Base-by-base conservation (phyloP, 2,888 invertebrate genomes). In the Leptinotarsa peninsularis region DNA sequence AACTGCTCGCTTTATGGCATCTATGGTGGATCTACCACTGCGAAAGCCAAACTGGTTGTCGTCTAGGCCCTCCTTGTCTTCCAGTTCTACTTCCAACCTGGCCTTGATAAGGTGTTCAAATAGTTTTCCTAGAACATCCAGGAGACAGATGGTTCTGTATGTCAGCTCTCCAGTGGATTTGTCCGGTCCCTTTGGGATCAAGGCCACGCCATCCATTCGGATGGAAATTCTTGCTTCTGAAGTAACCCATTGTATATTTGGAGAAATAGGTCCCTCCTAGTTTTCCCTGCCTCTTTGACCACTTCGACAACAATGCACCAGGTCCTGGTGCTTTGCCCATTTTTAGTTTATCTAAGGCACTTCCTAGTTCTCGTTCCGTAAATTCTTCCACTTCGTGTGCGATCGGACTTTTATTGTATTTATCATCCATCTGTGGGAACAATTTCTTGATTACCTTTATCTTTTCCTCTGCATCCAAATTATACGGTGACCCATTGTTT, bases 41-140 rank as follows among this genome's bases (percentile, higher is more conserved):
- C 71, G 33, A 43, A 71, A 71, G 18, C 71, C 49, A 27, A 60
- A 71, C 50, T 71, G 43, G 23, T 49, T 54, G 18, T 71, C 60
- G 2, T 43, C 23, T 23, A 71, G 2, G 27, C 18, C 68, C 52
- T 68, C 68, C 49, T 27, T 60, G 13, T 60, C 27, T 1, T 73
- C 56, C 17, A 66, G 5, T 56, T 56, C 73, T 17, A 21, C 33
- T 33, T 7, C 33, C 33, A 33, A 7, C 33, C 33, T 33, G 33
- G 33, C 33, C 33, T 7, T 33, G 33, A 33, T 7, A 33, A 33
- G 33, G 7, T 33, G 33, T 33, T 33, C 33, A 33, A 33, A 33
- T 7, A 33, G 33, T 33, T 33, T 33, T 33, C 33, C 33, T 33
- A 7, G 33, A 33, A 33, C 33, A 33, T 33, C 33, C 33, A 33